A percentile compares a stretch with the other conserved stretches of the same genome.
phyloP scores from a whole-genome alignment of 2,888 invertebrate species.

The Microchrysa polita region DNA sequence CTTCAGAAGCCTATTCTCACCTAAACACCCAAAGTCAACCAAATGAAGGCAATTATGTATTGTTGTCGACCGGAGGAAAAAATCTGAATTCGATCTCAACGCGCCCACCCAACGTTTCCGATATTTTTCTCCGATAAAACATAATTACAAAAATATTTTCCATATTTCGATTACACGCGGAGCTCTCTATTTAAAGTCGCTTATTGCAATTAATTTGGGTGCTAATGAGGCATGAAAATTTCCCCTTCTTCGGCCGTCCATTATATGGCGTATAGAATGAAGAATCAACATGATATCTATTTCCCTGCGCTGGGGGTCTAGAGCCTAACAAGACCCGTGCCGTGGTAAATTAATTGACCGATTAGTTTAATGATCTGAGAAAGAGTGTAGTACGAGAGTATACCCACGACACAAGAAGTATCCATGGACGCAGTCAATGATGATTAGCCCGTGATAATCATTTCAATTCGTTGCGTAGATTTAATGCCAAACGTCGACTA shows the following conservation, averaged over 20 bases:
- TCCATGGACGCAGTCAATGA: not conserved
- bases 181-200: not conserved
- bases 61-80: not conserved
- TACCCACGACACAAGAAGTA: not conserved
- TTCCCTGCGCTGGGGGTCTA: not conserved
- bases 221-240: conserved; percentile 30
- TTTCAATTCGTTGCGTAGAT: not conserved
- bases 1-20: not conserved
- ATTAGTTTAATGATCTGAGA: conserved; percentile 41
- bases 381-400: too few relatives aligned
- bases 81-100: not conserved
- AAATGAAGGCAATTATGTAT: not conserved
- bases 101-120: not conserved
- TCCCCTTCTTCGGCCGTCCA: not conserved
- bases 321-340: not conserved
- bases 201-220: conserved; percentile 17
- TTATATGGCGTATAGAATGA: not conserved
- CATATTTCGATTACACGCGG: not conserved
- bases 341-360: conserved; percentile 40
- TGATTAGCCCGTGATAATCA: conserved; percentile 2
- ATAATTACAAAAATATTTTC: not conserved
- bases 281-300: too few relatives aligned
- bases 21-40: not conserved
- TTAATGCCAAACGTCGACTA: not conserved
- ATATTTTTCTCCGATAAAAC: not conserved